phyloP scores from a whole-genome alignment of 2,888 invertebrate species.

The Hemicrepidius hirtus region DNA sequence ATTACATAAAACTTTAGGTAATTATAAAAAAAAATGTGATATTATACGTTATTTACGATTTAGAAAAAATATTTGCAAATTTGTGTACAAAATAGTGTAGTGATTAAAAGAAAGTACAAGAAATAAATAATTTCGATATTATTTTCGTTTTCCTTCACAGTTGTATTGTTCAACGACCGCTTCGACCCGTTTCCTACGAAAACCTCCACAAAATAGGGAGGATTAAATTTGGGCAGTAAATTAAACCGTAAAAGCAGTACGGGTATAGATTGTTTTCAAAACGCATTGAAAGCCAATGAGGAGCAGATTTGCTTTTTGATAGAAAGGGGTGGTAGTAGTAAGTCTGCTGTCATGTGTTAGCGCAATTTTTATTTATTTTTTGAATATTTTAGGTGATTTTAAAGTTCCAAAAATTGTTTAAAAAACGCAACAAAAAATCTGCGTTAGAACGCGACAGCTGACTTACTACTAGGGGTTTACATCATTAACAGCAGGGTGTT shows the following conservation, averaged over 20 bases:
- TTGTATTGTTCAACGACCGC: background rate
- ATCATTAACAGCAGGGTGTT: slow-evolving; percentile 36
- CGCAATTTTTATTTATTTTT: too few relatives aligned
- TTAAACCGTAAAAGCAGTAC: slow-evolving; percentile 23
- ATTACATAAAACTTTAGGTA: too few relatives aligned
- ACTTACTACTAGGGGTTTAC: too few relatives aligned
- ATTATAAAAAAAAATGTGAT: slow-evolving; percentile 3
- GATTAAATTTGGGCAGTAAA: slow-evolving; percentile 17
- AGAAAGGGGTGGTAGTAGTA: too few relatives aligned
- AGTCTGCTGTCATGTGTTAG: too few relatives aligned
- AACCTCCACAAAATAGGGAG: background rate
- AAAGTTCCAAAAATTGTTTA: too few relatives aligned
- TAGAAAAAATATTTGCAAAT: background rate
- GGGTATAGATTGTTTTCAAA: slow-evolving; percentile 15
- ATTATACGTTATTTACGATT: background rate
- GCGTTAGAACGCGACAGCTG: too few relatives aligned
- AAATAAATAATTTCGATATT: background rate
- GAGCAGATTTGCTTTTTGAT: slow-evolving; percentile 31
- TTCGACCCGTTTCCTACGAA: background rate
- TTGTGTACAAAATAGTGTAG: slow-evolving; percentile 25
- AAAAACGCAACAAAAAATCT: too few relatives aligned
- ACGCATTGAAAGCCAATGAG: slow-evolving; percentile 22
- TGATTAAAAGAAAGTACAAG: slow-evolving; percentile 2
- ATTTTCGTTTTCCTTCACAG: background rate
- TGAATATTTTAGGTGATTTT: too few relatives aligned